These are phyloP conservation scores for Ophioninae sp. DNA, from an alignment of 2,888 invertebrate genomes.

Conservation along the genomic window DNA sequence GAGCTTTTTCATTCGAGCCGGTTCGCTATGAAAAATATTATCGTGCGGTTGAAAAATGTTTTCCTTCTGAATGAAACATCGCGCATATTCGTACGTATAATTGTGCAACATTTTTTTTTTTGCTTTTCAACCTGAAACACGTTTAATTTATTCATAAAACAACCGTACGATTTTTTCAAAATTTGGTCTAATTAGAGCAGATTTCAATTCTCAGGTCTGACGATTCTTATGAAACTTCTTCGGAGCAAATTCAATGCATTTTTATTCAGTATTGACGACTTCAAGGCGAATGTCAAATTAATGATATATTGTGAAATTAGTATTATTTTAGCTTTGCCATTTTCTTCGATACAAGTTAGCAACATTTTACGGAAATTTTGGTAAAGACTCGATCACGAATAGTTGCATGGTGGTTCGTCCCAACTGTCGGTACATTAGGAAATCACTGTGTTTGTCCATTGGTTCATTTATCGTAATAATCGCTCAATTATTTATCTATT, in stretches of 20 bases:
- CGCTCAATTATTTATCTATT: background rate
- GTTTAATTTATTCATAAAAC: background rate
- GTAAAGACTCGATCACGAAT: background rate
- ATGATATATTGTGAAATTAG: background rate
- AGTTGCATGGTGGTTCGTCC: constrained; percentile 20
- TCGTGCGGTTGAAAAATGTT: background rate
- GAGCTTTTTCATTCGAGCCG: constrained; percentile 22
- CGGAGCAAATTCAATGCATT: background rate
- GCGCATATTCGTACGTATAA: background rate
- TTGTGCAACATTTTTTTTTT: background rate
- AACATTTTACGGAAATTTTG: constrained; percentile 3
- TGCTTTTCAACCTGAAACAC: background rate
- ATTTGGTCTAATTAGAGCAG: background rate
- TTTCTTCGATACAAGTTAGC: background rate
- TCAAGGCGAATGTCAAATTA: background rate
- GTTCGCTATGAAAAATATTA: constrained; percentile 16
- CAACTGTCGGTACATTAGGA: constrained; percentile 67
- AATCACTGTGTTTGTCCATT: constrained; percentile 61
- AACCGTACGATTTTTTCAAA: background rate
- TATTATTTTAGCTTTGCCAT: background rate
- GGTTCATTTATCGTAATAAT: constrained; percentile 2
- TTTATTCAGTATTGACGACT: background rate
- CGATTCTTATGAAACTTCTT: too few relatives aligned
- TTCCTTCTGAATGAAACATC: background rate
- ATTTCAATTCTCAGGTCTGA: too few relatives aligned